Conservation (phyloP, 2,113 vertebrate genomes). For the Rutilus rutilus region DNA sequence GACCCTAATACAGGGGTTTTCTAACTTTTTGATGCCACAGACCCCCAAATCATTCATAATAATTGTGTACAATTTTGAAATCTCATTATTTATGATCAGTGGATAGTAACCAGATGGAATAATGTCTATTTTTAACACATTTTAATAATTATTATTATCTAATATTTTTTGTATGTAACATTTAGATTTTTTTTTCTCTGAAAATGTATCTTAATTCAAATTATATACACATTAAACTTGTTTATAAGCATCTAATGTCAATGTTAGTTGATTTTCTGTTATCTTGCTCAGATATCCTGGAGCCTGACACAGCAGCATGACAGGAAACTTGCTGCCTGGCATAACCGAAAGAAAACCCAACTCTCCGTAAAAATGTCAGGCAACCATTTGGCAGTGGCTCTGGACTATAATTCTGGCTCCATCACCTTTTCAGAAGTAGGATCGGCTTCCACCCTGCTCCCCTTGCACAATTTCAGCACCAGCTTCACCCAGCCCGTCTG, state of each 20-base stretch:
- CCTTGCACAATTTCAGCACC: constrained; percentile 72
- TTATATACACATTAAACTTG: not conserved
- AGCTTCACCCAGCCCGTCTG: constrained; percentile 70
- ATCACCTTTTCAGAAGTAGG: constrained; percentile 75
- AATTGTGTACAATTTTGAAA: not conserved
- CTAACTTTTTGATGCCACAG: not conserved
- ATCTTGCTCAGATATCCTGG: constrained; percentile 70
- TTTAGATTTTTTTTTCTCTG: not conserved
- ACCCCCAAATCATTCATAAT: not conserved
- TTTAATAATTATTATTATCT: too few relatives aligned
- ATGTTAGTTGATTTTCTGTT: not conserved
- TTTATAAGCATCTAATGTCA: not conserved
- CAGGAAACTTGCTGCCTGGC: constrained; percentile 74
- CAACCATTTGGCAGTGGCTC: constrained; percentile 65
- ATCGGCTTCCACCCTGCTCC: constrained; percentile 58
- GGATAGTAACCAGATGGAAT: too few relatives aligned
- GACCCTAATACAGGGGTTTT: not conserved
- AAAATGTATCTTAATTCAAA: not conserved
- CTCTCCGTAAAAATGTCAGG: constrained; percentile 65
- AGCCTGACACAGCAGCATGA: constrained; percentile 75
- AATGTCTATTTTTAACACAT: too few relatives aligned
- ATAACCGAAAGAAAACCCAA: constrained; percentile 73
- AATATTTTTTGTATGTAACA: too few relatives aligned
- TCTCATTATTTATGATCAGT: not conserved
- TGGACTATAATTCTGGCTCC: constrained; percentile 71